These are phyloP conservation scores for Prionchulus punctatus DNA, from an alignment of 2,888 invertebrate genomes.

Conservation along the genomic window DNA sequence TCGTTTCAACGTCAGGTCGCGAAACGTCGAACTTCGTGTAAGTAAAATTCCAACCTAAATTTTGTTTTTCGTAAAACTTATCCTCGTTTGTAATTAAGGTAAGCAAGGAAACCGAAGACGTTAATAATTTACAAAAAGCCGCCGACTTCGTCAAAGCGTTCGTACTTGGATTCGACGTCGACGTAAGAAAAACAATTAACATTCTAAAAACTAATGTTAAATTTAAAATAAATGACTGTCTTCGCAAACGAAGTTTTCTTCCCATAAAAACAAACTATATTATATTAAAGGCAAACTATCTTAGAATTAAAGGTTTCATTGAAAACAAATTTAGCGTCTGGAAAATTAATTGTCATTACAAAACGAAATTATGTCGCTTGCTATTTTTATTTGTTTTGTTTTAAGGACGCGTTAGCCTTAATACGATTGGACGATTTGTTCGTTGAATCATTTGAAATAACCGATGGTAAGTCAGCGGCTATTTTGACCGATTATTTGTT, in stretches of 20 bases:
- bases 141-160: constrained; percentile 97
- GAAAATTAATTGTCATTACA: too few species aligned
- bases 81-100: constrained; percentile 31
- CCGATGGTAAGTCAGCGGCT: constrained; percentile 45
- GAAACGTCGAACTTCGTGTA: constrained; percentile 67
- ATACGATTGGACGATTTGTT: constrained; percentile 88
- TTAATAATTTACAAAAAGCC: constrained; percentile 81
- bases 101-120: constrained; percentile 55
- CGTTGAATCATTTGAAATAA: constrained; percentile 87
- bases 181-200: constrained; percentile 33
- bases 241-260: too few species aligned
- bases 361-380: too few species aligned
- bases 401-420: constrained; percentile 70
- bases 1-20: constrained; percentile 73
- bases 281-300: too few species aligned
- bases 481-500: constrained; percentile 1
- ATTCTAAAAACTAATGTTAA: too few species aligned
- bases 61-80: constrained; percentile 6
- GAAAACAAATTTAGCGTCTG: too few species aligned
- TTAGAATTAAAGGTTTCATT: too few species aligned
- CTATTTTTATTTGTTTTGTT: too few species aligned
- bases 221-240: too few species aligned
- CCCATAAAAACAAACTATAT: too few species aligned
- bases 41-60: constrained; percentile 14
- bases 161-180: constrained; percentile 84